A percentile compares a stretch with the other conserved stretches of the same genome.
phyloP scores from a whole-genome alignment of 2,113 vertebrate genomes.

The Conger conger region DNA sequence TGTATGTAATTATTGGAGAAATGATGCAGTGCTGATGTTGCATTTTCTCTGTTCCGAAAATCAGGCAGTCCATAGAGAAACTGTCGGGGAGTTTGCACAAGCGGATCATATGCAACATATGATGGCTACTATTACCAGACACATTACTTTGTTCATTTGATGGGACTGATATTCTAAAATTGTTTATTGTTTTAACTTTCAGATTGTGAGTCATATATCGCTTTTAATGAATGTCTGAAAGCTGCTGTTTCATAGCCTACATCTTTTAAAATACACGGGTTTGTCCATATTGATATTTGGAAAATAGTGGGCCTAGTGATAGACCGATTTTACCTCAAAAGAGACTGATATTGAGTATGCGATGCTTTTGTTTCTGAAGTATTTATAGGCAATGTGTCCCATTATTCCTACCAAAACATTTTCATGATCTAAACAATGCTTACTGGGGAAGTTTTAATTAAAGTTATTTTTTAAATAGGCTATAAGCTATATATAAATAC shows the following conservation, averaged over 20 bases:
- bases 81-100: neutral
- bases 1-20: neutral
- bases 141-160: too few species aligned
- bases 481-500: constrained; percentile 4
- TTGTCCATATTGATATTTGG: neutral
- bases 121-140: neutral
- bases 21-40: neutral
- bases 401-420: too few species aligned
- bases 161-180: neutral
- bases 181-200: neutral
- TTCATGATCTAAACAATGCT: too few species aligned
- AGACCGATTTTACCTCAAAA: too few species aligned
- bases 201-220: neutral
- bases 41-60: neutral
- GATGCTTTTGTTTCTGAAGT: too few species aligned
- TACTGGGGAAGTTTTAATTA: too few species aligned
- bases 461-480: too few species aligned
- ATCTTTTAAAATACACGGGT: neutral
- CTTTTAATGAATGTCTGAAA: neutral
- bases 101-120: neutral
- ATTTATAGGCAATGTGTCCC: neutral
- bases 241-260: neutral
- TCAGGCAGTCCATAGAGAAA: neutral
- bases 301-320: too few species aligned
- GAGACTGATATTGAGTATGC: too few species aligned